Evolutionary conservation across 2,888 invertebrate species (phyloP), one percentile per base, ranked within the genome.

Genomic region (Hyalella azteca): DNA sequence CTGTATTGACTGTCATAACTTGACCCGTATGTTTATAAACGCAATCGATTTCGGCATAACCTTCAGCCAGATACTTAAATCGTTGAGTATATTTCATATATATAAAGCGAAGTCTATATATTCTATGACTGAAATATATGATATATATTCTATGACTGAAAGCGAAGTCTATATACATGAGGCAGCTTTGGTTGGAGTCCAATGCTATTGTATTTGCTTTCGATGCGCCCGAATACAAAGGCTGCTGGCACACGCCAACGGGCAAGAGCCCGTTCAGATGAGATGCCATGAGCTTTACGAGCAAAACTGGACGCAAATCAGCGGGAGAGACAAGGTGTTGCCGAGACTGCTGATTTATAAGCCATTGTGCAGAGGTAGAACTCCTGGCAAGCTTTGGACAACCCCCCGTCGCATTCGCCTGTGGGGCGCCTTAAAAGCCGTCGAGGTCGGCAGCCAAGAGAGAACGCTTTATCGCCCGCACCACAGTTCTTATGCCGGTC

Each of bases 261-360:
- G 5, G 66, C 66, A 36, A 54, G 66, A 13, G 66, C 36, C 29
- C 66, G 66, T 66, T 66, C 66, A 29, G 66, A 66, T 66, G 66
- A 66, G 66, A 32, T 36, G 66, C 66, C 66, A 66, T 66, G 66
- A 66, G 66, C 36, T 66, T 66, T 66, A 66, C 66, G 66, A 29
- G n/a, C 36, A n/a, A 36, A 7, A 36, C 66, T 32, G 36, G 66
- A 66, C 66, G 29, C 66, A 66, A 66, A 66, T 32, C 66, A 66
- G 66, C 66, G 66, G 66, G 66, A 36, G 66, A 66, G 66, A 66
- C 66, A 66, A 66, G 66, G 66, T 66, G 66, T 66, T 66, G 66
- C 66, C 29, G 66, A 36, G 66, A 32, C 66, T 36, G 36, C 66
- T 66, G 66, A 66, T 66, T 66, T 66, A 66, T 66, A 66, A 66